Evolutionary conservation across 2,888 invertebrate genomes (phyloP).

Genomic region (Vesta saturnalis): DNA sequence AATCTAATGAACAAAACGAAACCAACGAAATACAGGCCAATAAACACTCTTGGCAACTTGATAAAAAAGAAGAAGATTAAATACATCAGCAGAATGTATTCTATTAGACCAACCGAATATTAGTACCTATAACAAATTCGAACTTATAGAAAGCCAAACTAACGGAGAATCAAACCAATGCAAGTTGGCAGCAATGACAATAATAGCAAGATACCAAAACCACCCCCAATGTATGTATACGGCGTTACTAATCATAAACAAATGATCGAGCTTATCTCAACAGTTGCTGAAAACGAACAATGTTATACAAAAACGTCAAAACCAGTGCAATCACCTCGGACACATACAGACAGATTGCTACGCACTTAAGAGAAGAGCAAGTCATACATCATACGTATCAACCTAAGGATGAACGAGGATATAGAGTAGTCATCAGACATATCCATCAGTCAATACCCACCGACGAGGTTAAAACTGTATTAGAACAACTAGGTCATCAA

Average conservation of each 20-base stretch:
- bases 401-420: no score
- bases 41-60: conserved; percentile 9
- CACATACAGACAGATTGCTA: no score
- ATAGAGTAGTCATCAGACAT: no score
- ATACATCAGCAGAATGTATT: conserved; percentile 5
- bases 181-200: neutral
- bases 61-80: conserved; percentile 10
- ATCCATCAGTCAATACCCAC: conserved; percentile 13
- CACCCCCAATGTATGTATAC: conserved; percentile 8
- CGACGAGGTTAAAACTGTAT: conserved; percentile 17
- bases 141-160: neutral
- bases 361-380: conserved; percentile 7
- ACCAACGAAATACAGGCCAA: neutral
- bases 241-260: conserved; percentile 4
- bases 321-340: no score
- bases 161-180: no score
- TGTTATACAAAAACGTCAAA: conserved; percentile 14
- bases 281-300: conserved; percentile 6
- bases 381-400: conserved; percentile 20
- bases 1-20: neutral
- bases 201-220: neutral
- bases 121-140: neutral
- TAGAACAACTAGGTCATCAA: conserved; percentile 27
- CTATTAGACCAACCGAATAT: neutral
- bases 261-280: conserved; percentile 8